Evolutionary conservation across 2,113 vertebrate species (phyloP), one percentile per base, ranked within the genome.

Genomic region (Sander lucioperca): DNA sequence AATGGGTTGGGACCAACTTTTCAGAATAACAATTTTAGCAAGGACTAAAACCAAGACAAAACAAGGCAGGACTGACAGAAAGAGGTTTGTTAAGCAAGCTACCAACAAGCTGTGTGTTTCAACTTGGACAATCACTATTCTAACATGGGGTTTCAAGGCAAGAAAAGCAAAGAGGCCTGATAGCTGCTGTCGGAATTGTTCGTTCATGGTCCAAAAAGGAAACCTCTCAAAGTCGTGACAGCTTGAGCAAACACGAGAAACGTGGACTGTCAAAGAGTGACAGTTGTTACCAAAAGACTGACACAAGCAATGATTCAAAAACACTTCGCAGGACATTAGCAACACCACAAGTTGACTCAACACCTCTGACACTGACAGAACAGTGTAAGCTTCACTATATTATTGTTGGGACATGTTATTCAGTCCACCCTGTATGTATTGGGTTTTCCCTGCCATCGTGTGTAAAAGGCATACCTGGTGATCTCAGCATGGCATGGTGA

Each of bases 401-500:
- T 8, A 56, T 15, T 1, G 45, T 70, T 30, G 47, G 48, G 15
- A 25, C 53, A 12, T 15, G n/a, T 57, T 59, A 27, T 73, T 59
- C 45, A 33, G 48, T 73, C 48, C 67, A n/a, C 15, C 11, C 14
- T 19, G 14, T 5, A 4, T 43, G 3, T 33, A 6, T 54, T 50
- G 36, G 21, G 36, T 23, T 45, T 14, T 2, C 23, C 50, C 21
- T 8, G 18, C 36, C 19, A 12, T 47, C 16, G n/a, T 16, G 47
- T 36, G n/a, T 19, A 25, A 90, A 91, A 89, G 84, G 93, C 91
- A 3, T 94, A 95, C 98, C 97, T 95, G 97, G 97, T 70, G 96
- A 96, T 93, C 97, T 96, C 88, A 99, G 95, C 95, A 99, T 97
- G 65, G 95, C 96, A 51, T 96, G 97, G n/a, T 97, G 96, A 87